Base-by-base conservation (phyloP, 2,888 invertebrate species). In the Drosophila nigricruria region DNA sequence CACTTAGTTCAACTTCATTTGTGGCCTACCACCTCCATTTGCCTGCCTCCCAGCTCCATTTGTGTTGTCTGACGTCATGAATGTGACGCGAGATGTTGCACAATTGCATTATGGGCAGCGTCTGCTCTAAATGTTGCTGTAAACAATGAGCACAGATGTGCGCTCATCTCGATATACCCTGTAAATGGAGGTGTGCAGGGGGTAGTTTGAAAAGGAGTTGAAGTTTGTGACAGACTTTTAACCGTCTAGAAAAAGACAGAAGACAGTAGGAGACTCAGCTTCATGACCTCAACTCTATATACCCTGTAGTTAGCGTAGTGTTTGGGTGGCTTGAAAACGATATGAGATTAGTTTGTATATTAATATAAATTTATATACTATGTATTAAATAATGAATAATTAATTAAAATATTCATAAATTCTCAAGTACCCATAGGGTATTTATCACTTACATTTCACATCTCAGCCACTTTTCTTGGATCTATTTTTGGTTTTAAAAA, bases 51-150 rank as follows among this genome's bases (percentile, higher is more conserved):
- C 30, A 2, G 8, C 18, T 16, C 36, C 43, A 9, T 16, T 34
- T 4, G 12, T 2, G 12, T 18, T 34, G 36, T 1, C 45, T 79
- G 67, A 74, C 67, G 61, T 74, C 65, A 71, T 45, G n/a, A 53
- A 38, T 38, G 53, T 49, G 61, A 62, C 74, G 82, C 79, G 79
- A 72, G 70, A 69, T 70, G 82, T 85, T 85, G 59, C 77, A 73
- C 73, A 86, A 81, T 82, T 81, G 67, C 74, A 71, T 36, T 27
- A 32, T n/a, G n/a, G 23, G 27, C 36, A 53, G 25, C n/a, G 23
- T 5, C 45, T 67, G 67, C 56, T 50, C 56, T 45, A 60, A 59
- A 52, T 38, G 14, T 3, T 52, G 54, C 38, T 77, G 64, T 73
- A 63, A 70, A 73, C 67, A 72, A 16, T 27, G 16, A 30, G 63